Evolutionary conservation across 2,113 vertebrate species (phyloP).

Genomic region (Hystrix cristata): DNA sequence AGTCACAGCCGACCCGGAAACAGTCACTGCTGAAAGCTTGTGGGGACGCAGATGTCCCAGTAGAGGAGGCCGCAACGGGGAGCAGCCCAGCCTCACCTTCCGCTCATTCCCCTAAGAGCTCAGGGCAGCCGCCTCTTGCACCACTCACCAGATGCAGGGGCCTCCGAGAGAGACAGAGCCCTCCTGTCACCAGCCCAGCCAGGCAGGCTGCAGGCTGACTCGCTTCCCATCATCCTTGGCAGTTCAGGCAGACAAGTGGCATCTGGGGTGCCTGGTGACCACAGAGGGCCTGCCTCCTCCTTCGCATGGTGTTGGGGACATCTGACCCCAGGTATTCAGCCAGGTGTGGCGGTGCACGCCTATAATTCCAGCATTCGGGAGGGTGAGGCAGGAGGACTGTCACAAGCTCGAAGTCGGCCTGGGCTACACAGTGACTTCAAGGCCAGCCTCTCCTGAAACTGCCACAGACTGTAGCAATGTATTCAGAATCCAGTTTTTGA

Average conservation of each 20-base stretch:
- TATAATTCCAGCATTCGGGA: neutral
- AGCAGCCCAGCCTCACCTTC: neutral
- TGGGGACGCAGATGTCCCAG: neutral
- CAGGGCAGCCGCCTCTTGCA: rapidly evolving
- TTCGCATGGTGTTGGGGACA: neutral
- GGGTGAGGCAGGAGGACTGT: neutral
- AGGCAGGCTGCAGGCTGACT: neutral
- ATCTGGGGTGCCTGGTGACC: neutral
- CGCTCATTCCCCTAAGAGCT: neutral
- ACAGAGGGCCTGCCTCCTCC: neutral
- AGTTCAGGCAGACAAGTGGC: neutral
- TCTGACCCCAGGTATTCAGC: neutral
- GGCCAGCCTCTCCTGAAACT: slow-evolving; percentile 95
- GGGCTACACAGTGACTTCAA: no score
- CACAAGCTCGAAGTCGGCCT: no score
- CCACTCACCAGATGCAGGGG: neutral
- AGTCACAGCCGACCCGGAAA: neutral
- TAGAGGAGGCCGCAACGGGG: neutral
- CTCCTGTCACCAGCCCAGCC: neutral
- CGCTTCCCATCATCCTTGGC: neutral
- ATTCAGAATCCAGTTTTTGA: slow-evolving; percentile 90
- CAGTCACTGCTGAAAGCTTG: neutral
- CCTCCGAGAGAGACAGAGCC: neutral
- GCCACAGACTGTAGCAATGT: slow-evolving; percentile 98
- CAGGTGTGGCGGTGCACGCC: neutral